phyloP scores from a whole-genome alignment of 2,113 vertebrate genomes.

The Pitta sordida region DNA sequence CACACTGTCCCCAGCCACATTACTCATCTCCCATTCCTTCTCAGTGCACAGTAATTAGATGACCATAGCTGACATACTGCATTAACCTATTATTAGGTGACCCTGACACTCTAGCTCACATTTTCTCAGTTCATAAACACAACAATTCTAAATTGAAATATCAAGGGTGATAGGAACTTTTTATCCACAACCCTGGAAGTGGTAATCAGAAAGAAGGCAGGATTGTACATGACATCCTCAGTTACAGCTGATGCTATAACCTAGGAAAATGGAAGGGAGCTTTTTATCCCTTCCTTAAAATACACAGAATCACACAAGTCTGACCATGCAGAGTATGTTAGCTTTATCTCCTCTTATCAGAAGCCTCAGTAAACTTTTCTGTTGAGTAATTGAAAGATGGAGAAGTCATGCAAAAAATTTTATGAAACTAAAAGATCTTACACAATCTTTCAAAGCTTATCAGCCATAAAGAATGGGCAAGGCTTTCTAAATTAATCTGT shows the following conservation, averaged over 20 bases:
- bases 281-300: slow-evolving; percentile 12
- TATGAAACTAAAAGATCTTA: not conserved
- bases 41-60: not conserved
- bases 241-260: not conserved
- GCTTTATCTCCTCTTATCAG: not conserved
- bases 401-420: not conserved
- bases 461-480: not conserved
- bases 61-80: not conserved
- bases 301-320: not conserved
- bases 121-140: not conserved
- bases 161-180: not conserved
- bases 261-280: not conserved
- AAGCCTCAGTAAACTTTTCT: not conserved
- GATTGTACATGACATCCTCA: not conserved
- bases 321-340: not conserved
- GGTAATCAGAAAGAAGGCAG: not conserved
- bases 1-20: not conserved
- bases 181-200: not conserved
- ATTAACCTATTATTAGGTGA: slow-evolving; percentile 14
- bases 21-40: not conserved
- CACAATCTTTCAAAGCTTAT: not conserved
- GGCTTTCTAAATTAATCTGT: not conserved
- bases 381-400: not conserved
- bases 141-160: not conserved
- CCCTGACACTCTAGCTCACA: not conserved